Percentiles rank a stretch among this genome's conserved stretches.
Evolutionary conservation across 2,888 invertebrate species (phyloP).

Genomic region (Punctoribates punctum): DNA sequence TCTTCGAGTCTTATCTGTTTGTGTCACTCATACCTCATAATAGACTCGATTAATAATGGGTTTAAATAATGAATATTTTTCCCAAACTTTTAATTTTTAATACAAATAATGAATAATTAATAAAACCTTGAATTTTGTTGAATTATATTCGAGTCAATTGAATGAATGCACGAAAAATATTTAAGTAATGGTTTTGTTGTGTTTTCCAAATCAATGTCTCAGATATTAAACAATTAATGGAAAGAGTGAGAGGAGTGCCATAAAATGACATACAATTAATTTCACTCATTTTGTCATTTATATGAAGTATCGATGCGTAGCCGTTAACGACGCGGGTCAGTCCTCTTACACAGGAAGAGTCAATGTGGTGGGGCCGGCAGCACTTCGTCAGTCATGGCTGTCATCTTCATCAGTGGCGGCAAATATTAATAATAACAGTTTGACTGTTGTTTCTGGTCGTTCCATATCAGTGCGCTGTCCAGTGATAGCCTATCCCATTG

Average conservation of each 20-base stretch:
- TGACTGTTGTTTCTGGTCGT: constrained; percentile 75
- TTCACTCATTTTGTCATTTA: constrained; percentile 14
- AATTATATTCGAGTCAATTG: too few relatives aligned
- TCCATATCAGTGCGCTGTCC: constrained; percentile 74
- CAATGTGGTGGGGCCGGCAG: constrained; percentile 41
- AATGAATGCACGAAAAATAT: too few relatives aligned
- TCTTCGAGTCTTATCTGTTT: too few relatives aligned
- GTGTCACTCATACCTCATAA: too few relatives aligned
- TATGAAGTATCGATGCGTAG: constrained; percentile 42
- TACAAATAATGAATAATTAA: too few relatives aligned
- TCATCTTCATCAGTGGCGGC: constrained; percentile 50
- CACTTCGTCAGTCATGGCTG: constrained; percentile 14
- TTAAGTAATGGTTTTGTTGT: too few relatives aligned
- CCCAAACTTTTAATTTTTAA: too few relatives aligned
- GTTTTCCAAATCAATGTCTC: too few relatives aligned
- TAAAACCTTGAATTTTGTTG: too few relatives aligned
- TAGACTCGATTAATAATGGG: too few relatives aligned
- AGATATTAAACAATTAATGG: neutral
- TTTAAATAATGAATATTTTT: too few relatives aligned
- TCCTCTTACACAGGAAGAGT: constrained; percentile 30
- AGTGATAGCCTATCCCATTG: constrained; percentile 90
- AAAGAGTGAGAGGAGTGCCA: neutral
- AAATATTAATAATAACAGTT: constrained; percentile 56
- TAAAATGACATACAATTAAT: constrained; percentile 19
- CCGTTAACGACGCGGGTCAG: constrained; percentile 41